Percentiles rank a stretch among this genome's conserved stretches.
Evolutionary conservation across 2,797 vertebrate species (phyloP).

Genomic region (Molothrus aeneus): DNA sequence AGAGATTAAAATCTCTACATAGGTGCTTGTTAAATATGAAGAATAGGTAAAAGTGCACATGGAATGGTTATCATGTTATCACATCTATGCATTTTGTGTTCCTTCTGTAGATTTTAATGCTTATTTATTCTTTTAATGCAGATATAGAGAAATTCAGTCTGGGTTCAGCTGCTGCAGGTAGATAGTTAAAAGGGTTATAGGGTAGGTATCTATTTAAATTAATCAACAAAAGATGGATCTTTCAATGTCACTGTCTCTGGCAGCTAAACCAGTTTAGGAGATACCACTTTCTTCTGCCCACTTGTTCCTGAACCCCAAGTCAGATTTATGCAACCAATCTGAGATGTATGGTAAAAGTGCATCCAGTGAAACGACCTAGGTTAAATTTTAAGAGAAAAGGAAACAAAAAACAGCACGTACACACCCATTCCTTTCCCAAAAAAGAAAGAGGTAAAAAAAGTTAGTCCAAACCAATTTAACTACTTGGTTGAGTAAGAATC

Average conservation of each 20-base stretch:
- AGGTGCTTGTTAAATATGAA: background rate
- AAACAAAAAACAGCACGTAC: rapidly evolving
- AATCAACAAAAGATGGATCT: background rate
- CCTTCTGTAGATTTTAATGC: background rate
- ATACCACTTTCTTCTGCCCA: background rate
- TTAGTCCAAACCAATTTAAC: background rate
- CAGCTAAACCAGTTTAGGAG: background rate
- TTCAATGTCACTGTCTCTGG: background rate
- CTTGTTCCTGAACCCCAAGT: background rate
- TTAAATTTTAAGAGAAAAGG: background rate
- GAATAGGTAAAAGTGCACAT: background rate
- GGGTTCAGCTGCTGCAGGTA: background rate
- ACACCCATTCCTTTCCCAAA: background rate
- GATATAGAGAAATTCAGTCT: background rate
- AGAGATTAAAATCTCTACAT: background rate
- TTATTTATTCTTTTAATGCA: background rate
- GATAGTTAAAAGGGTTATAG: background rate
- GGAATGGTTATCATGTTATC: background rate
- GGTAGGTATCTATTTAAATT: background rate
- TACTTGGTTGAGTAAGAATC: background rate
- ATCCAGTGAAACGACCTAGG: background rate
- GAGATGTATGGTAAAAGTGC: background rate
- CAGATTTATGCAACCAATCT: background rate
- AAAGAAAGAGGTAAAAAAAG: background rate
- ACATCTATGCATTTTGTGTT: background rate